Evolutionary conservation across 1,140 invertebrate species (phyloP).

Genomic region (Drosophila ambigua): DNA sequence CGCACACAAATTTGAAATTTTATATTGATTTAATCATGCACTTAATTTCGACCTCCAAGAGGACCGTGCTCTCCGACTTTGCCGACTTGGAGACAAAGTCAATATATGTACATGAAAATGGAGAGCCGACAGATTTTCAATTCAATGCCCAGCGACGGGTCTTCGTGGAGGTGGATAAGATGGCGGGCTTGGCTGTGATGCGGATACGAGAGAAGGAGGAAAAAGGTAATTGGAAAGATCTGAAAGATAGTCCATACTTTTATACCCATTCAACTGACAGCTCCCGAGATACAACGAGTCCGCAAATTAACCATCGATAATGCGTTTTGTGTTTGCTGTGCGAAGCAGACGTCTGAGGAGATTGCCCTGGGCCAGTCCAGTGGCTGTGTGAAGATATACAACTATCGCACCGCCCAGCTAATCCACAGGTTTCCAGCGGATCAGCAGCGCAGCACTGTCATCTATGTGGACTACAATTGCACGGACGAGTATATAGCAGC

Average conservation of each 20-base stretch:
- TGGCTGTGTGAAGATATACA: slow-evolving; percentile 68
- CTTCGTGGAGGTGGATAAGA: slow-evolving; percentile 77
- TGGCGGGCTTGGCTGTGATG: slow-evolving; percentile 74
- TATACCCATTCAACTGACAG: slow-evolving; percentile 17
- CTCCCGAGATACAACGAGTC: slow-evolving; percentile 71
- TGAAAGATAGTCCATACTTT: background rate
- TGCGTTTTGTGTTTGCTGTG: slow-evolving; percentile 70
- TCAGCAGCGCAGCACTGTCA: slow-evolving; percentile 60
- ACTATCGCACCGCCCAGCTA: slow-evolving; percentile 64
- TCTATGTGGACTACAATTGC: slow-evolving; percentile 76
- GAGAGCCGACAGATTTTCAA: slow-evolving; percentile 73
- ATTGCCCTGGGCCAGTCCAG: slow-evolving; percentile 74
- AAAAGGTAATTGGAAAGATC: slow-evolving; percentile 26
- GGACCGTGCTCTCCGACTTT: slow-evolving; percentile 76
- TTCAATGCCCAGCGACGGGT: slow-evolving; percentile 68
- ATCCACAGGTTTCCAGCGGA: slow-evolving; percentile 71
- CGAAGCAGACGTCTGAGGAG: slow-evolving; percentile 65
- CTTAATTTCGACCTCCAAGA: slow-evolving; percentile 74
- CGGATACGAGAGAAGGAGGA: slow-evolving; percentile 69
- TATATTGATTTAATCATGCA: slow-evolving; percentile 43
- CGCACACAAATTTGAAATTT: slow-evolving; percentile 27
- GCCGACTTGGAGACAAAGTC: slow-evolving; percentile 75
- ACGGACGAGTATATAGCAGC: slow-evolving; percentile 80
- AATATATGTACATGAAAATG: slow-evolving; percentile 61
- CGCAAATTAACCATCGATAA: slow-evolving; percentile 78